Conservation (phyloP, 1,140 invertebrate genomes). For the Drosophila paulistorum region DNA sequence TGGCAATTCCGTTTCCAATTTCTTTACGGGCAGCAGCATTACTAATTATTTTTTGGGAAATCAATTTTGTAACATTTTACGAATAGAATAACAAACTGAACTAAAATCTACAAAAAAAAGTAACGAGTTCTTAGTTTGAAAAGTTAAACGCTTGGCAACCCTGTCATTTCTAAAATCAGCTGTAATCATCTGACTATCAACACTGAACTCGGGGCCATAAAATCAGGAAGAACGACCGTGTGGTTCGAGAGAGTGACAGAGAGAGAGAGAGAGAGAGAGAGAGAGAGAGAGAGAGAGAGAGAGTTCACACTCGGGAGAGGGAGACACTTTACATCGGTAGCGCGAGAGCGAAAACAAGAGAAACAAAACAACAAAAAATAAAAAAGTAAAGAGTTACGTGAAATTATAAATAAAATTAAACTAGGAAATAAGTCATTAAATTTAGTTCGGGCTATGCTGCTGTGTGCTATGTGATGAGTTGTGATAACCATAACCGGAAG, state of each 20-base stretch:
- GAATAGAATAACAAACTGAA: neutral
- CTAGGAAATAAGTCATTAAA: slow-evolving; percentile 51
- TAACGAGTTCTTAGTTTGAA: neutral
- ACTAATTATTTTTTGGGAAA: slow-evolving; percentile 18
- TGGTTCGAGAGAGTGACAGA: neutral
- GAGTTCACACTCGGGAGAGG: neutral
- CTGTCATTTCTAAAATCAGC: neutral
- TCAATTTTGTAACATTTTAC: slow-evolving; percentile 59
- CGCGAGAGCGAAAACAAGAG: slow-evolving; percentile 25
- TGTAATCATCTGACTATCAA: slow-evolving; percentile 10
- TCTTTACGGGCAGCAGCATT: slow-evolving; percentile 57
- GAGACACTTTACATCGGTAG: slow-evolving; percentile 30
- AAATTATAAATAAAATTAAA: slow-evolving; percentile 73
- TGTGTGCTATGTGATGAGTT: slow-evolving; percentile 29
- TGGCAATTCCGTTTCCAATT: slow-evolving; percentile 14
- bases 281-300: neutral
- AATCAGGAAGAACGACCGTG: neutral
- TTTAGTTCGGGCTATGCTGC: slow-evolving; percentile 10
- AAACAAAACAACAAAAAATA: slow-evolving; percentile 50
- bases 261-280: neutral
- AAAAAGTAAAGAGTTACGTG: slow-evolving; percentile 68
- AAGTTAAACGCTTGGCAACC: neutral
- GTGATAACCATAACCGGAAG: slow-evolving; percentile 36
- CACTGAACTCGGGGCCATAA: slow-evolving; percentile 9
- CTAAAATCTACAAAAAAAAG: neutral